Percentiles rank a stretch among this genome's conserved stretches.
Conservation (phyloP, 2,113 vertebrate species). For the Thalassoma bifasciatum region DNA sequence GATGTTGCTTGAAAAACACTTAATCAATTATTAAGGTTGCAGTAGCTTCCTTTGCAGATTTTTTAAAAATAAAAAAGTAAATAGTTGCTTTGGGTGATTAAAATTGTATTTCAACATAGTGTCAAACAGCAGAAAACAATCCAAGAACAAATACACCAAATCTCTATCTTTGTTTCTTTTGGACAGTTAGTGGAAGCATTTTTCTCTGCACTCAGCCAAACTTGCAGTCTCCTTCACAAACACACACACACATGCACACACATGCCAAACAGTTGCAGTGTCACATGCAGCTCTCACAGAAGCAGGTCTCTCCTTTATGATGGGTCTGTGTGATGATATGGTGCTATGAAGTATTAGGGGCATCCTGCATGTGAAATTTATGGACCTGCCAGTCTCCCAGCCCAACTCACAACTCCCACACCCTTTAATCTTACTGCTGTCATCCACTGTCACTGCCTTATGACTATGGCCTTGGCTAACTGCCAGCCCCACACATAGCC, state of each 20-base stretch:
- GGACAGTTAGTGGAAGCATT: not conserved
- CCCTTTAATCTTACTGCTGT: slow-evolving; percentile 73
- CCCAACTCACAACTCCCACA: slow-evolving; percentile 64
- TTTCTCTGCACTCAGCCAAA: not conserved
- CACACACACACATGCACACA: not conserved
- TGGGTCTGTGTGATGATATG: slow-evolving; percentile 46
- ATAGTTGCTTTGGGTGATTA: no score
- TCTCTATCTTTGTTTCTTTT: not conserved
- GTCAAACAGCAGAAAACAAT: not conserved
- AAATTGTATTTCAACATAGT: no score
- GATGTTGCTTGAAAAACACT: no score
- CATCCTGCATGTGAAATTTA: slow-evolving; percentile 73
- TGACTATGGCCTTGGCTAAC: slow-evolving; percentile 70
- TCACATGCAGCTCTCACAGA: slow-evolving; percentile 26
- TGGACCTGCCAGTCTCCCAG: slow-evolving; percentile 63
- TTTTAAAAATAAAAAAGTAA: no score
- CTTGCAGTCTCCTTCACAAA: slow-evolving; percentile 31
- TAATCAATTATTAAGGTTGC: no score
- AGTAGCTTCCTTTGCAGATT: no score
- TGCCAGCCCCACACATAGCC: slow-evolving; percentile 47
- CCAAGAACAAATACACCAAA: not conserved
- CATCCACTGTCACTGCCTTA: slow-evolving; percentile 69
- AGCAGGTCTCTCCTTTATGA: slow-evolving; percentile 23
- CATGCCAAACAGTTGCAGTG: not conserved
- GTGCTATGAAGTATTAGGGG: slow-evolving; percentile 58